Conservation (phyloP, 2,797 vertebrate genomes). For the Ctenochaetus hawaiiensis region DNA sequence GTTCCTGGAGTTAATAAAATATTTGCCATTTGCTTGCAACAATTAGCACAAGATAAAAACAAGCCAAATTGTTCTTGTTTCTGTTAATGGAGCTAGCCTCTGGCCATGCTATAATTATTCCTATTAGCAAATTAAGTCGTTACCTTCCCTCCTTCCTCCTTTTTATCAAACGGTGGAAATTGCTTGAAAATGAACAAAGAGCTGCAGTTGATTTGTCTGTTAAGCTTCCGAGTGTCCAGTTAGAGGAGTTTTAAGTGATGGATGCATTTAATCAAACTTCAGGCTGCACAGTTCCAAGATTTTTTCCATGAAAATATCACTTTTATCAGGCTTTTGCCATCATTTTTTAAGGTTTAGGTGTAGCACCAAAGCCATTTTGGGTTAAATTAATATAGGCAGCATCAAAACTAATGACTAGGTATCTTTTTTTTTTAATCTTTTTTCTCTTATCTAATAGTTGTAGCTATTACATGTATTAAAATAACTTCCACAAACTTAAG, state of each 20-base stretch:
- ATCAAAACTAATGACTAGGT: no score
- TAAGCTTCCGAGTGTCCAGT: constrained; percentile 28
- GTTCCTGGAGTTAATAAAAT: constrained; percentile 85
- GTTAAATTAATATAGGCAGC: no score
- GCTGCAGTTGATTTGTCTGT: constrained; percentile 58
- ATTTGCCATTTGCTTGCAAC: constrained; percentile 87
- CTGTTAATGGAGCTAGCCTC: constrained; percentile 86
- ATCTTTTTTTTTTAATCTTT: no score
- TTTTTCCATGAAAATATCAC: no score
- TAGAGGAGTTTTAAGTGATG: constrained; percentile 11
- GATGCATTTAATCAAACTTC: constrained; percentile 4
- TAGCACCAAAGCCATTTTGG: no score
- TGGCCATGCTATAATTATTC: constrained; percentile 89
- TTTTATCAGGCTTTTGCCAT: no score
- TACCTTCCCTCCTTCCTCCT: constrained; percentile 80
- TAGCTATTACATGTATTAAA: no score
- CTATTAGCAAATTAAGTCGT: constrained; percentile 90
- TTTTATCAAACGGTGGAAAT: constrained; percentile 85
- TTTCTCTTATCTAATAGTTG: no score
- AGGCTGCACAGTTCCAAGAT: neutral
- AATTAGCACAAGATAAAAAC: constrained; percentile 90
- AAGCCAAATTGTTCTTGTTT: constrained; percentile 88
- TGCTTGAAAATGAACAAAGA: constrained; percentile 79
- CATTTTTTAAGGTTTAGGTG: no score
- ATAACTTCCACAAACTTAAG: no score